phyloP scores from a whole-genome alignment of 1,140 invertebrate genomes.

The Drosophila ogumai region DNA sequence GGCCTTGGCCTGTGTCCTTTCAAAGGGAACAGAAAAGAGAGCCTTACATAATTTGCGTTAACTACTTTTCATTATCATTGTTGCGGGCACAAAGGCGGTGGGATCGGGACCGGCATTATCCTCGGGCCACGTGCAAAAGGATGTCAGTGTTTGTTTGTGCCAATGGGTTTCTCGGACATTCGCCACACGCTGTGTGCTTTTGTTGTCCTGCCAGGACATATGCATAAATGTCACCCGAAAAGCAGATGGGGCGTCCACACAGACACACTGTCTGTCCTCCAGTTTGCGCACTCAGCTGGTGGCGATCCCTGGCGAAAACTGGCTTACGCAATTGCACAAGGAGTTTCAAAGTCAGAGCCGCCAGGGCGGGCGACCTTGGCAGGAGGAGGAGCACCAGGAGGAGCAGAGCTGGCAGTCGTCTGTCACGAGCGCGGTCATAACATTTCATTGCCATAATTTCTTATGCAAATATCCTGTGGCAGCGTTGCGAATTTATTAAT shows the following conservation, averaged over 20 bases:
- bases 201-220: constrained; percentile 39
- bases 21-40: neutral
- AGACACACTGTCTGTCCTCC: constrained; percentile 37
- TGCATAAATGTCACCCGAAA: constrained; percentile 63
- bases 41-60: constrained; percentile 77
- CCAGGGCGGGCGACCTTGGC: constrained; percentile 40
- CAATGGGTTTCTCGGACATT: constrained; percentile 74
- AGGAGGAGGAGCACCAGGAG: neutral
- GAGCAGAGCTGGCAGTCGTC: constrained; percentile 35
- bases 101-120: constrained; percentile 29
- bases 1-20: constrained; percentile 41
- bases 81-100: constrained; percentile 48
- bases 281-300: constrained; percentile 35
- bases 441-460: constrained; percentile 83
- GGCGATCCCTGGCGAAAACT: constrained; percentile 11
- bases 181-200: constrained; percentile 55
- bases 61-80: constrained; percentile 73
- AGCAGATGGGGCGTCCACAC: constrained; percentile 5
- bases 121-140: constrained; percentile 63
- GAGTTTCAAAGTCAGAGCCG: constrained; percentile 61
- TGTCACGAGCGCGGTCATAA: constrained; percentile 76
- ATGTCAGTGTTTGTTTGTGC: constrained; percentile 37
- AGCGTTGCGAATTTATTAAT: constrained; percentile 82
- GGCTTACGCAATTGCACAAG: constrained; percentile 59
- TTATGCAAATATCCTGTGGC: constrained; percentile 84